Conservation (phyloP, 92 coral and sea anemone species). For the Parazoanthus darwini region DNA sequence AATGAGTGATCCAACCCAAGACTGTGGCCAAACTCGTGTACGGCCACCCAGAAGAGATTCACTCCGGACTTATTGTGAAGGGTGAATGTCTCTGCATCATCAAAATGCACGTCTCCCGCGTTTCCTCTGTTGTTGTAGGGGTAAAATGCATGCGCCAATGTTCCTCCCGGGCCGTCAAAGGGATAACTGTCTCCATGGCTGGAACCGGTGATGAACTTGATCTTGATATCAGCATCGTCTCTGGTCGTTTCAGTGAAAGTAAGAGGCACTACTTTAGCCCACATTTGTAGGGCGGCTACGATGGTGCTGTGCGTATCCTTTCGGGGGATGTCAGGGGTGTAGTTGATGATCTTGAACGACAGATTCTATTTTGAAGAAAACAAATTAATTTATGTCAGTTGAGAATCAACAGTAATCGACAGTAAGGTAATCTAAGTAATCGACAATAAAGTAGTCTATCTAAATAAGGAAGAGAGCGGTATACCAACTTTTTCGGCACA, state of each 20-base stretch:
- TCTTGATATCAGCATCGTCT: constrained; percentile 49
- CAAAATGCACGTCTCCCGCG: constrained; percentile 92
- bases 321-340: constrained; percentile 44
- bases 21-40: constrained; percentile 94
- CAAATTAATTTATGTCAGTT: no score
- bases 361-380: no score
- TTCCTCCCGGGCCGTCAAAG: constrained; percentile 75
- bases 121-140: constrained; percentile 69
- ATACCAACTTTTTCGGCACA: no score
- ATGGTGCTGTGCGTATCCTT: constrained; percentile 56
- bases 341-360: no score
- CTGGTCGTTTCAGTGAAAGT: constrained; percentile 50
- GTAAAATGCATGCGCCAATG: constrained; percentile 81
- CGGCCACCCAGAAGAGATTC: constrained; percentile 89
- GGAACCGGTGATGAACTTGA: constrained; percentile 35
- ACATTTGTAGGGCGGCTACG: constrained; percentile 56
- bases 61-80: constrained; percentile 58
- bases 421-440: no score
- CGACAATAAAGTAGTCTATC: no score
- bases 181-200: constrained; percentile 53
- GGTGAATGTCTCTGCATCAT: constrained; percentile 83
- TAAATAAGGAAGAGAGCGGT: no score
- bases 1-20: constrained; percentile 90
- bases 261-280: constrained; percentile 52
- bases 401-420: no score